phyloP scores from a whole-genome alignment of 53 echinoderm and acorn worm species.

The Zoroaster sp. region DNA sequence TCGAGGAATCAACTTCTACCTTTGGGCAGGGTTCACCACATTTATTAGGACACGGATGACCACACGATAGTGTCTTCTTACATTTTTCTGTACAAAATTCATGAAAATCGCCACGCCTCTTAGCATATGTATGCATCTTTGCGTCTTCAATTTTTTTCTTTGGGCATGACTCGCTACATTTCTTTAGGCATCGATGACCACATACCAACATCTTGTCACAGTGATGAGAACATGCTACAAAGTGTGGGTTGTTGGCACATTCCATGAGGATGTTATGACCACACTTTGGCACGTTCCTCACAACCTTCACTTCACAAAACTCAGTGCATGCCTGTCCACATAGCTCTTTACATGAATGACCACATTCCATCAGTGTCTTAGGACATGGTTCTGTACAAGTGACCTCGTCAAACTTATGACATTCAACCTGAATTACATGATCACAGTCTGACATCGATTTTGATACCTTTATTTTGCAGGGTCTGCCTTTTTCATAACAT shows the following conservation, averaged over 20 bases:
- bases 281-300: background rate
- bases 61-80: constrained; percentile 63
- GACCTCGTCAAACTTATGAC: background rate
- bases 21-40: constrained; percentile 64
- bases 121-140: background rate
- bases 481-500: constrained; percentile 58
- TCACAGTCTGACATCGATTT: constrained; percentile 17
- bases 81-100: constrained; percentile 22
- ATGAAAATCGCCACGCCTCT: background rate
- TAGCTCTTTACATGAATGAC: background rate
- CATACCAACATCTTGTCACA: constrained; percentile 63
- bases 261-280: constrained; percentile 17
- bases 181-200: constrained; percentile 62
- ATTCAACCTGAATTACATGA: background rate
- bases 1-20: background rate
- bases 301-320: background rate
- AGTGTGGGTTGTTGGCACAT: background rate
- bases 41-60: constrained; percentile 58
- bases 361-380: background rate
- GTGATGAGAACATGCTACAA: background rate
- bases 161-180: background rate
- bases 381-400: background rate
- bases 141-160: background rate
- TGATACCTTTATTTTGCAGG: constrained; percentile 3
- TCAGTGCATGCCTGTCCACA: background rate